These are phyloP conservation scores for Trichonephila clavata DNA, from an alignment of 1,140 invertebrate species.

Conservation along the genomic window DNA sequence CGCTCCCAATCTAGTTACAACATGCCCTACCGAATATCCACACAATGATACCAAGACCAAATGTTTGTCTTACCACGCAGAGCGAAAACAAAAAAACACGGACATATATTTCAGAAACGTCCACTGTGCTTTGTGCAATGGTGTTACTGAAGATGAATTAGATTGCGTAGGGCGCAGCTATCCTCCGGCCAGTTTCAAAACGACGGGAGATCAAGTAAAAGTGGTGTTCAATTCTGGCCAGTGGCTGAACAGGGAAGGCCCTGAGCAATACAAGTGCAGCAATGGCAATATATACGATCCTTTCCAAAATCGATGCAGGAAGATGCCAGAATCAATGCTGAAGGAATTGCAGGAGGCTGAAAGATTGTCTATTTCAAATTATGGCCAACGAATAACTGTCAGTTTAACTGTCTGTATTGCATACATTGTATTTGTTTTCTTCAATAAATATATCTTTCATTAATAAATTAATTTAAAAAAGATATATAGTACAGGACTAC, in stretches of 20 bases:
- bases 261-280: constrained; percentile 35
- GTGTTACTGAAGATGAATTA: background rate
- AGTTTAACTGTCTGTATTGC: no score
- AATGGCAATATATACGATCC: background rate
- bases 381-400: background rate
- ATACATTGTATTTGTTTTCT: no score
- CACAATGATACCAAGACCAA: background rate
- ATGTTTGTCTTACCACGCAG: constrained; percentile 21
- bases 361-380: background rate
- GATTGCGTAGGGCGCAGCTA: constrained; percentile 8
- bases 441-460: no score
- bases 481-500: no score
- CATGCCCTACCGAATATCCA: background rate
- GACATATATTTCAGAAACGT: constrained; percentile 27
- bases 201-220: background rate
- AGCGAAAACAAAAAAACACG: background rate
- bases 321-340: background rate
- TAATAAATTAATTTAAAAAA: no score
- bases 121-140: constrained; percentile 50
- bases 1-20: constrained; percentile 11
- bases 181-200: background rate
- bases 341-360: background rate
- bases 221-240: constrained; percentile 3
- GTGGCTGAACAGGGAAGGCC: constrained; percentile 28
- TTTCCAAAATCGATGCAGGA: background rate